Conservation (phyloP, 2,888 invertebrate species). For the Troides oblongomaculatus region DNA sequence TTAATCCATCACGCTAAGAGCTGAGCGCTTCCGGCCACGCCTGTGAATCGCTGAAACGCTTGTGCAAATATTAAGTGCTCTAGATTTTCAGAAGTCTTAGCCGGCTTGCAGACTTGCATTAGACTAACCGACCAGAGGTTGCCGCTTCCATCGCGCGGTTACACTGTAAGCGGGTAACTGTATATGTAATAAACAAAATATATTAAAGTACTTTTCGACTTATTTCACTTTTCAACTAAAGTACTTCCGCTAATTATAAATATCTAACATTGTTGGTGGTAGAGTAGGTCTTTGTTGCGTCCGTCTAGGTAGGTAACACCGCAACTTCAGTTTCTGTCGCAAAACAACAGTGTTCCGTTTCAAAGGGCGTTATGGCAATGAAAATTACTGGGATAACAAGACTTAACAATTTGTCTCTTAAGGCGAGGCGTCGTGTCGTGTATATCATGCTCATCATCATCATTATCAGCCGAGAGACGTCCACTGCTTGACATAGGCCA, state of each 20-base stretch:
- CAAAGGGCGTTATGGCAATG: too few species aligned
- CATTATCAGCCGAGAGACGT: too few species aligned
- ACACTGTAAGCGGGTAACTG: constrained; percentile 18
- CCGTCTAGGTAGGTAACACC: too few species aligned
- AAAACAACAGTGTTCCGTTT: too few species aligned
- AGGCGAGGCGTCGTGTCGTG: too few species aligned
- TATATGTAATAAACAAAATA: background rate
- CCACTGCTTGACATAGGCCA: too few species aligned
- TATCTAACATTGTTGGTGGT: background rate
- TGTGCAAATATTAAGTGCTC: constrained; percentile 29
- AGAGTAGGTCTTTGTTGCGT: too few species aligned
- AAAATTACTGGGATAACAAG: too few species aligned
- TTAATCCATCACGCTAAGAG: constrained; percentile 18
- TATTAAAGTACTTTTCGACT: background rate
- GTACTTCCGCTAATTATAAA: background rate
- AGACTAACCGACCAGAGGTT: constrained; percentile 38
- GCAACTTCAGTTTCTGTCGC: too few species aligned
- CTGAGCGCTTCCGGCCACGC: constrained; percentile 9
- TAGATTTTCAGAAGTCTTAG: constrained; percentile 33
- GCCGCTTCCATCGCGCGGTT: constrained; percentile 22
- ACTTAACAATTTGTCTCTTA: too few species aligned
- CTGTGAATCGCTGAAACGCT: constrained; percentile 8
- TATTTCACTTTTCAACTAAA: background rate
- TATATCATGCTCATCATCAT: too few species aligned
- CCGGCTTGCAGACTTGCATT: constrained; percentile 32